phyloP scores from a whole-genome alignment of 1,140 invertebrate genomes.

The Muscidifurax raptorellus region DNA sequence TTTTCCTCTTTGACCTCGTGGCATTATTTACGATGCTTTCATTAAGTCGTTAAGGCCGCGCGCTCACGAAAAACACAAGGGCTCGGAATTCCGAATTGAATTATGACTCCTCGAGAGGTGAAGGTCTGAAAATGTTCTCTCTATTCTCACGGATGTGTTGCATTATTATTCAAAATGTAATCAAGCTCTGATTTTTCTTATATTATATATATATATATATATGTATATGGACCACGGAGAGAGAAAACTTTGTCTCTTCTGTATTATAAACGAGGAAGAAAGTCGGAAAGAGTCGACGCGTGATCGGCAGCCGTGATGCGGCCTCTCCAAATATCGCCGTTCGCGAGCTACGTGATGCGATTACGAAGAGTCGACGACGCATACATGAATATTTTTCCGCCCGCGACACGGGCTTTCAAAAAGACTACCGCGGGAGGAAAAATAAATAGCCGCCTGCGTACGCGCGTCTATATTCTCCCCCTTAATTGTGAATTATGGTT shows the following conservation, averaged over 20 bases:
- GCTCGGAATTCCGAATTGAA: constrained; percentile 4
- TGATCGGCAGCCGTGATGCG: constrained; percentile 36
- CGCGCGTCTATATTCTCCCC: not conserved
- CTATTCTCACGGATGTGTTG: no score
- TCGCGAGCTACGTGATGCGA: constrained; percentile 28
- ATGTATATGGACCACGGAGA: not conserved
- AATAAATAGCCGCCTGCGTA: not conserved
- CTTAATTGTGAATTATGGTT: constrained; percentile 11
- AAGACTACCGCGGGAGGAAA: not conserved
- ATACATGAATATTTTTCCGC: constrained; percentile 19
- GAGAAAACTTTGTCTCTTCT: not conserved
- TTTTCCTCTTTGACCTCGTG: constrained; percentile 1
- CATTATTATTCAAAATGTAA: not conserved
- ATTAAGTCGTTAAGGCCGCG: constrained; percentile 57
- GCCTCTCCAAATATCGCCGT: constrained; percentile 5
- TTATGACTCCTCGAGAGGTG: not conserved
- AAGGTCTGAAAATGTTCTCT: no score
- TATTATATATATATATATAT: not conserved
- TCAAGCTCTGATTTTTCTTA: not conserved
- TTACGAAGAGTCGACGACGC: constrained; percentile 33
- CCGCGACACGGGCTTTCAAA: not conserved
- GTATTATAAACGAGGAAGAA: constrained; percentile 19
- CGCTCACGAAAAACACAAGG: not conserved
- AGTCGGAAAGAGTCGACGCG: constrained; percentile 18
- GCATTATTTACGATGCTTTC: constrained; percentile 51